Conservation (phyloP, 2,888 invertebrate genomes). For the Cactoblastis cactorum region DNA sequence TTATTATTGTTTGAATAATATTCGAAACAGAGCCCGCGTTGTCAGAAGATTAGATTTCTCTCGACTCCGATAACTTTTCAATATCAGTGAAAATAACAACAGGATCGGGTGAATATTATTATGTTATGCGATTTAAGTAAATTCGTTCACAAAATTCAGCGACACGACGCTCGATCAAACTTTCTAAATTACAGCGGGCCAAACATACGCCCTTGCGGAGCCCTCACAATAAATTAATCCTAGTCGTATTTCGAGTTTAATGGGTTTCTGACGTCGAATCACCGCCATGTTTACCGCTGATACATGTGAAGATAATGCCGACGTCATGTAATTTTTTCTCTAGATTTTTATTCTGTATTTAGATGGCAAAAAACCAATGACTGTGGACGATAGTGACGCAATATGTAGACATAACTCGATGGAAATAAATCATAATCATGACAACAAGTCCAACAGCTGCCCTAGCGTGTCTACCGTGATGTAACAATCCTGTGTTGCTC, state of each 20-base stretch:
- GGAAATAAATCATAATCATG: not conserved
- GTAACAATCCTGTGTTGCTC: not conserved
- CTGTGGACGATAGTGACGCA: slow-evolving; percentile 2
- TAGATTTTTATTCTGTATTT: not conserved
- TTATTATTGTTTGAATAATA: no score
- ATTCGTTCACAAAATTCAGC: no score
- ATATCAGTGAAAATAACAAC: no score
- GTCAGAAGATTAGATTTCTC: no score
- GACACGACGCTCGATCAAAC: not conserved
- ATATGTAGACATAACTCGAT: not conserved
- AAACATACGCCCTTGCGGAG: not conserved
- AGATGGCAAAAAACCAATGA: not conserved
- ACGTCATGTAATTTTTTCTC: not conserved
- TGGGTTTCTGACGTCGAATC: not conserved
- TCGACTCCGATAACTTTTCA: no score
- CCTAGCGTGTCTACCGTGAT: not conserved
- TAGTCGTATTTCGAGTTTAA: not conserved
- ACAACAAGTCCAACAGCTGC: not conserved
- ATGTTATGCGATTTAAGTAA: not conserved
- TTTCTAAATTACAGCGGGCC: not conserved
- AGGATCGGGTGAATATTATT: not conserved
- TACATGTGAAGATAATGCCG: not conserved
- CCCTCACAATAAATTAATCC: slow-evolving; percentile 1
- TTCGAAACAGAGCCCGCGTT: no score
- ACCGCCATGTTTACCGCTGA: not conserved